phyloP scores from a whole-genome alignment of 2,888 invertebrate species.

The Glaucopsyche alexis region DNA sequence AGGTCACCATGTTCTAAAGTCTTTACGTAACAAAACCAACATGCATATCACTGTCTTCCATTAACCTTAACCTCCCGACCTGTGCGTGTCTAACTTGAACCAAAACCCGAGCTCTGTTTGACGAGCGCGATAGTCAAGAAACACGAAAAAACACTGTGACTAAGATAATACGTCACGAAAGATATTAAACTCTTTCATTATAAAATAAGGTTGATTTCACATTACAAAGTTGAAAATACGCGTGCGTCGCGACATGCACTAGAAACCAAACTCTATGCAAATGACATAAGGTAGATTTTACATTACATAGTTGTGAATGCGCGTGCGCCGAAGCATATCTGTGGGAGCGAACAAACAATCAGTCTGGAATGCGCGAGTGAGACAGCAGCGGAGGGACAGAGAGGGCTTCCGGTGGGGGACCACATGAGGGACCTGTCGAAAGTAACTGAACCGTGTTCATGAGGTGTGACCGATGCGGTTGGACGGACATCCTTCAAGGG shows the following conservation, averaged over 20 bases:
- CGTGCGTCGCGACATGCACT: neutral
- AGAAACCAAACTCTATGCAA: conserved; percentile 36
- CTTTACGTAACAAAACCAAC: neutral
- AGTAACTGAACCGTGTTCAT: neutral
- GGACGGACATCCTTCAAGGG: conserved; percentile 4
- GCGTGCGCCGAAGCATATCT: conserved; percentile 56
- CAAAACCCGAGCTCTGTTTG: conserved; percentile 16
- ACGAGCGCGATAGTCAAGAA: conserved; percentile 1
- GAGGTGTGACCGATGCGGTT: neutral
- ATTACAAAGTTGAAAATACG: neutral
- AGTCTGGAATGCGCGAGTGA: conserved; percentile 60
- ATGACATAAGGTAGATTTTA: conserved; percentile 45
- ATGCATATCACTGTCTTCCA: neutral
- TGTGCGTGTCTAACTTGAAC: conserved; percentile 10
- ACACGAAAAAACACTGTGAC: conserved; percentile 16
- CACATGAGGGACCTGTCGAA: conserved; percentile 27
- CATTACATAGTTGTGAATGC: conserved; percentile 39
- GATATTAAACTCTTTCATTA: neutral
- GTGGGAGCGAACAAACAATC: conserved; percentile 68
- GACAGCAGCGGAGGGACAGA: conserved; percentile 30
- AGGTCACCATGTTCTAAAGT: too few relatives aligned
- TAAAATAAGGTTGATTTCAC: too few relatives aligned
- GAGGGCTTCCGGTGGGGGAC: conserved; percentile 52
- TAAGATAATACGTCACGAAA: neutral
- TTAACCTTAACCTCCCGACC: conserved; percentile 4